Evolutionary conservation across 2,888 invertebrate genomes (phyloP), one percentile per base, ranked within the genome.

Genomic region (Trissoscelio sp.): DNA sequence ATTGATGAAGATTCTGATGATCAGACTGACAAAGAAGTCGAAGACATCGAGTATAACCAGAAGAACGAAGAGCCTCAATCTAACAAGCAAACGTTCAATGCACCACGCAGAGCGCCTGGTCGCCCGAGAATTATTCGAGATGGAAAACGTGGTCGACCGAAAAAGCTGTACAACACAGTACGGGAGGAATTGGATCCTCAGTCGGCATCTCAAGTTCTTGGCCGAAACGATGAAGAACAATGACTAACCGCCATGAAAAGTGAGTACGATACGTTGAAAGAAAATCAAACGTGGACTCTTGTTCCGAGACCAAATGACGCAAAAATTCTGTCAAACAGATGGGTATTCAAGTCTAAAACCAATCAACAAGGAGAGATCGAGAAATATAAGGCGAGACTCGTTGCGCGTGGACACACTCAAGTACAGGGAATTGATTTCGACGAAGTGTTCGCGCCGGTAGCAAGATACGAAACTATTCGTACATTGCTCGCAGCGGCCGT

Each of bases 391-490:
- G 84, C 83, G 7, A 83, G 83, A 31, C 51, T 86, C 2, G 85
- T 85, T 4, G 86, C 84, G 16, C 53, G 83, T 11, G 83, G 83
- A 12, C 62, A 82, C 39, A 44, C 44, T 16, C 82, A 85, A 24
- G 16, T 22, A 48, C 14, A 48, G 7, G 82, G 84, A 1, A 55
- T 83, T 2, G 83, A 85, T 16, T 83, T 67, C 42, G 67, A 81
- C 9, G 84, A 85, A 24, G 73, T 81, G 2, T 85, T 84, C 51
- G 66, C 83, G 7, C 84, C 83, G n/a, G 83, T 84, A 7, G 83
- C 80, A 42, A 81, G 83, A 57, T 82, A 82, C 7, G 82, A 84
- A 39, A 83, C 72, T 0, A 83, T 86, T 16, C 69, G 84, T 4
- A 67, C 81, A 14, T 66, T 86, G 11, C 44, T 84, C 2, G 83